Conservation (phyloP, 2,888 invertebrate genomes). For the Macrosiphum euphorbiae region DNA sequence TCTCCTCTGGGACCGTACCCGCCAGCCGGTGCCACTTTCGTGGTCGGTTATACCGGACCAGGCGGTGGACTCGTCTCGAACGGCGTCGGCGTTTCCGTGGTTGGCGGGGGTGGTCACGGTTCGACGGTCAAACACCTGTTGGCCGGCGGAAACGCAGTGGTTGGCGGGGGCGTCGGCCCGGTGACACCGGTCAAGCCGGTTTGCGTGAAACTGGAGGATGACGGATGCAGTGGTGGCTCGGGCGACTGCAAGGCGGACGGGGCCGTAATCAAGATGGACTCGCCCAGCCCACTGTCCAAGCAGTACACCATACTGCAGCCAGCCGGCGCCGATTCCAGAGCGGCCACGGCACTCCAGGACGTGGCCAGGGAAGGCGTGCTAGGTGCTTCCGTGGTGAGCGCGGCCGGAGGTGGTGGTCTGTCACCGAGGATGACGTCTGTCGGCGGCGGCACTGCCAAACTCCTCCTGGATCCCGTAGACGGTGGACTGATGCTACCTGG, state of each 20-base stretch:
- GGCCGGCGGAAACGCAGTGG: constrained; percentile 51
- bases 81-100: neutral
- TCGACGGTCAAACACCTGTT: constrained; percentile 57
- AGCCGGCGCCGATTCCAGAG: constrained; percentile 81
- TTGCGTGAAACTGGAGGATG: constrained; percentile 69
- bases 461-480: constrained; percentile 69
- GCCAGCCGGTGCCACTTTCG: constrained; percentile 81
- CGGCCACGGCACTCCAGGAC: constrained; percentile 86
- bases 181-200: constrained; percentile 70
- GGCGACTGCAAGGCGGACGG: constrained; percentile 69
- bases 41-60: constrained; percentile 76
- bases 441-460: constrained; percentile 67
- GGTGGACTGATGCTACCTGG: constrained; percentile 38
- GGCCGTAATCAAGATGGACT: constrained; percentile 63
- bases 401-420: constrained; percentile 66
- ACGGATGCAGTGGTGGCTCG: constrained; percentile 67
- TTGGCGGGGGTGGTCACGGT: neutral
- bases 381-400: constrained; percentile 74
- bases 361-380: constrained; percentile 78
- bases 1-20: constrained; percentile 73
- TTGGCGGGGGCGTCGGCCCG: constrained; percentile 60
- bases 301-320: constrained; percentile 91
- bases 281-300: constrained; percentile 74
- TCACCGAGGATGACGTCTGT: constrained; percentile 54
- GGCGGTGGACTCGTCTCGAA: neutral